These are phyloP conservation scores for Magallana angulata DNA, from an alignment of 1,140 invertebrate species.

Conservation along the genomic window DNA sequence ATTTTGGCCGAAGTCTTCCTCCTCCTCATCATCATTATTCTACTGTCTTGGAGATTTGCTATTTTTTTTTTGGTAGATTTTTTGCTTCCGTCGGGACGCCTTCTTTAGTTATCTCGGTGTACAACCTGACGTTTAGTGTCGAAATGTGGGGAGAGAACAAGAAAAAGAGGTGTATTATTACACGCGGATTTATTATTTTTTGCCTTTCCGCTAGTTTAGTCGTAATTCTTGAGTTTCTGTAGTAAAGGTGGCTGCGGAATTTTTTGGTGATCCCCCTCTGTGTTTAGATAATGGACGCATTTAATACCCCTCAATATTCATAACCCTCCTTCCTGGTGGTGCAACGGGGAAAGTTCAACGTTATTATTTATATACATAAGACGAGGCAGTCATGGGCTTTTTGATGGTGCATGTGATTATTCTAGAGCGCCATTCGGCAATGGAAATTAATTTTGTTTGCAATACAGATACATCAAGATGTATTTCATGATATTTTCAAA, in stretches of 20 bases:
- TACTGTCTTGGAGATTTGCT: constrained; percentile 14
- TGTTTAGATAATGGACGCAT: constrained; percentile 21
- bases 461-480: constrained; percentile 35
- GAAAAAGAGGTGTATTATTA: constrained; percentile 31
- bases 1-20: constrained; percentile 22
- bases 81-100: constrained; percentile 18
- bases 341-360: background rate
- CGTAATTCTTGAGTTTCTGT: constrained; percentile 22
- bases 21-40: background rate
- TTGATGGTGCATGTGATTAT: constrained; percentile 24
- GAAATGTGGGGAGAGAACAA: constrained; percentile 34
- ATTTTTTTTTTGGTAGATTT: background rate
- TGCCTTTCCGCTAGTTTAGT: background rate
- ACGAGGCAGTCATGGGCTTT: background rate
- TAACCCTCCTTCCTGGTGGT: background rate
- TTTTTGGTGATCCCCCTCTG: constrained; percentile 23
- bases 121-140: constrained; percentile 8
- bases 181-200: background rate
- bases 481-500: constrained; percentile 28
- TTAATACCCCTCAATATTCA: constrained; percentile 21
- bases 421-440: constrained; percentile 17
- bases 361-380: constrained; percentile 36
- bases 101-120: constrained; percentile 17
- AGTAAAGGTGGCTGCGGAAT: background rate
- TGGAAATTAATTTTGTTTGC: constrained; percentile 36